Evolutionary conservation across 2,888 invertebrate species (phyloP).

Genomic region (Elysia crispata): DNA sequence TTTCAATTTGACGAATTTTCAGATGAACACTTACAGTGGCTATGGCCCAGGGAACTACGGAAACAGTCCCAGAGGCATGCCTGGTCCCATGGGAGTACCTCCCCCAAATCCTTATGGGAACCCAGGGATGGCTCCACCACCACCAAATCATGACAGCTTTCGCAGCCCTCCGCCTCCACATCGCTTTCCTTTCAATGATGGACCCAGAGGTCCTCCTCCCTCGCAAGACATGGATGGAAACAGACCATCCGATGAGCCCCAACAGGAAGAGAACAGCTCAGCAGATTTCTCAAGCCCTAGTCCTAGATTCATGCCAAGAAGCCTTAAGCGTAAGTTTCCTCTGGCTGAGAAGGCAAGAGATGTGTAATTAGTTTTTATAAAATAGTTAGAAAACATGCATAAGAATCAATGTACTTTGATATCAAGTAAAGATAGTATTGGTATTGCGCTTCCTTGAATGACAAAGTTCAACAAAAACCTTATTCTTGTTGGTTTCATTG

Average conservation of each 20-base stretch:
- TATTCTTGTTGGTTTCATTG: no score
- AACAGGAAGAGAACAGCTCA: slow-evolving; percentile 11
- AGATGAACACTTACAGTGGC: slow-evolving; percentile 50
- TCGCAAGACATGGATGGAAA: slow-evolving; percentile 25
- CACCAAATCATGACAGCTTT: slow-evolving; percentile 29
- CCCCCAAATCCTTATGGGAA: slow-evolving; percentile 44
- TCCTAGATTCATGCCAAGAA: slow-evolving; percentile 30
- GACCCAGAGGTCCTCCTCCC: slow-evolving; percentile 30
- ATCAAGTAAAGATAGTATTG: no score
- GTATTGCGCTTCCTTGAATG: no score
- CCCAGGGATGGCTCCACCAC: slow-evolving; percentile 45
- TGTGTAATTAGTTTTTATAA: no score
- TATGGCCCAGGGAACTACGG: slow-evolving; percentile 44
- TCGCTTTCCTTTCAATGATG: slow-evolving; percentile 34
- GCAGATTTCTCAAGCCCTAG: slow-evolving; percentile 20
- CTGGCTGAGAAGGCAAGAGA: neutral
- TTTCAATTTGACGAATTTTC: slow-evolving; percentile 33
- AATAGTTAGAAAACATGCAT: no score
- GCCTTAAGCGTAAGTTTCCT: slow-evolving; percentile 34
- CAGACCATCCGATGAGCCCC: neutral
- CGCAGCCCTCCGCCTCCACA: slow-evolving; percentile 33
- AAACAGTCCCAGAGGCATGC: slow-evolving; percentile 14
- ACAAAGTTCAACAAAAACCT: no score
- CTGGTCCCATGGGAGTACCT: slow-evolving; percentile 42
- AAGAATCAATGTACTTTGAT: no score